Evolutionary conservation across 2,113 vertebrate genomes (phyloP), one percentile per base, ranked within the genome.

Genomic region (Haemorhous mexicanus): DNA sequence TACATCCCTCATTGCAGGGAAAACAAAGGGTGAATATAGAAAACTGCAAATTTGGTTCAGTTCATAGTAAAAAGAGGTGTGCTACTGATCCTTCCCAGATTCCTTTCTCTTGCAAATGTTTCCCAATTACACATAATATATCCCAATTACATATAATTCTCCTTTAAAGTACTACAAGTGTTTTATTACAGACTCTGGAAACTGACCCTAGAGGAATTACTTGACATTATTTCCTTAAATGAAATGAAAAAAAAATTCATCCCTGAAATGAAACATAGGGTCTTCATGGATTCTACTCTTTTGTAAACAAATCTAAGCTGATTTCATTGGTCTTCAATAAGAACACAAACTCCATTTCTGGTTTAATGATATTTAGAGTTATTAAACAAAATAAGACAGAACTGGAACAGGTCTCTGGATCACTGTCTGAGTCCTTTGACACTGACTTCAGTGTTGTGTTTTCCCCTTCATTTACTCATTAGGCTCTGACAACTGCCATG

Each of bases 391-490:
- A 81, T 68, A 70, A 89, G 35, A 47, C 41, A 94, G 61, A 93
- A 91, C 66, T 49, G 41, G 43, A 96, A 67, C 0, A 0, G 30
- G 47, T 89, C 84, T 72, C 56, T 87, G 77, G 41, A 77, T 92
- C 84, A 84, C 35, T 61, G 47, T 84, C 69, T 1, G 20, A 91
- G 72, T 88, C 83, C 68, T 93, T 74, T 90, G 82, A 67, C 63
- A 88, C 67, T 7, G 9, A 73, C 80, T 93, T 83, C 26, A 7
- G 4, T 91, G 61, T 35, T 83, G 50, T 37, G 16, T 86, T 95
- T 92, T 92, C 72, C 50, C 47, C 94, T 93, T 86, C 92, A 70
- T 93, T 94, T 90, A 86, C 83, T 90, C 79, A 92, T 90, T 63
- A 81, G 68, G 30, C 55, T 90, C 55, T 94, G 63, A 92, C 46